Base-by-base conservation (phyloP, 53 echinoderm and acorn worm species). In the Holothuria scabra region DNA sequence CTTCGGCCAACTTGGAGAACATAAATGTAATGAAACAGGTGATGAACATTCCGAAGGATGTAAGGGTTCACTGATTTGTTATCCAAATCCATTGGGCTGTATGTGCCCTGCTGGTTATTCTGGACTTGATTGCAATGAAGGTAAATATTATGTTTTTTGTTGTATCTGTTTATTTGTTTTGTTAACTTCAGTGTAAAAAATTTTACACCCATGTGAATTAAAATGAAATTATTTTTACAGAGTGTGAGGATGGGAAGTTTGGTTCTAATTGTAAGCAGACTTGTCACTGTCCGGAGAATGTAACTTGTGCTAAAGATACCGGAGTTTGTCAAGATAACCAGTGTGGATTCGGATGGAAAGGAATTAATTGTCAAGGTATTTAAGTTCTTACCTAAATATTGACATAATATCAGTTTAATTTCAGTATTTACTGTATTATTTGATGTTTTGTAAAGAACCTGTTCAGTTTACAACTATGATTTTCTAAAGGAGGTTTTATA, bases 191-290 rank as follows among this genome's bases (percentile, higher is more conserved):
- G n/a, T n/a, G n/a, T n/a, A n/a, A n/a, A n/a, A n/a, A n/a, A n/a
- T n/a, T n/a, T n/a, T n/a, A n/a, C n/a, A n/a, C n/a, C 58, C 20
- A 20, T 57, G 58, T 57, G 12, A 57, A 14, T 20, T 14, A 14
- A 14, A 14, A 14, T 57, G 58, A 12, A 14, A 57, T 57, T 57
- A 12, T 14, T 14, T 57, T 57, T 20, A 20, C 58, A 92, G 89
- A 86, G 59, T 92, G 92, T 58, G 79, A 52, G 25, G 85, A 66
- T 1, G 92, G 86, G 10, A 68, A 37, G 18, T 92, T 61, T 68
- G 92, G 92, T 18, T 88, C 92, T 3, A 88, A 86, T 34, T 92
- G 92, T 48, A 72, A 86, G 79, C 89, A 92, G 63, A 64, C 67
- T 14, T 92, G 92, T 46, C 92, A 89, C 60, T 92, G 92, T 69